Evolutionary conservation across 1,140 invertebrate species (phyloP), one percentile per base, ranked within the genome.

Genomic region (Drosophila neocordata): DNA sequence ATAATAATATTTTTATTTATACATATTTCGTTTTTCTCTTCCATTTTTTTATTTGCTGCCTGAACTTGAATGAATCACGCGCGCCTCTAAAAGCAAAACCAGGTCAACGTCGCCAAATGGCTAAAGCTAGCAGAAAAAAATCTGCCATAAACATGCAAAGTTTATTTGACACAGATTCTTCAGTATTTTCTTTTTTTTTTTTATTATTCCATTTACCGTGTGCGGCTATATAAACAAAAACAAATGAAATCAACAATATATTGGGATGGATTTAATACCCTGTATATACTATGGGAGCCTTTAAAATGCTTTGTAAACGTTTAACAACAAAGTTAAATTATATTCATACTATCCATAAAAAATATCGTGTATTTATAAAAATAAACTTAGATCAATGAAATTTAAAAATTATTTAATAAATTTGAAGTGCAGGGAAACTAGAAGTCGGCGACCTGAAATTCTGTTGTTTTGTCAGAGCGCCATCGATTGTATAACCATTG

Each of bases 11-110:
- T 77, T 82, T 24, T 65, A 67, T 80, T 80, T 67, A 65, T 78
- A 27, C 48, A 44, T 18, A 57, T 59, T 52, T 55, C n/a, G 24
- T 41, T 60, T 27, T 37, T 38, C 1, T 62, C n/a, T 62, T 55
- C 22, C 22, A n/a, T n/a, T 13, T 27, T 35, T 38, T 41, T 74
- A 48, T 34, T 51, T 18, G 18, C 24, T 13, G 69, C 63, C 78
- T 85, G 82, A 85, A 85, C 82, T 87, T 85, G 82, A 71, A 65
- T 85, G 82, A 85, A 75, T 85, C 82, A 85, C 79, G 70, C 82
- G 48, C 38, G 24, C 55, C 27, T 48, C 9, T 3, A 22, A 63
- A 52, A 55, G 48, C 60, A 53, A 64, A 85, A 75, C 44, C 69
- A 69, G 81, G 81, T 85, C 82, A 85, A 76, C 62, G 61, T 57